Conservation (phyloP, 1,140 invertebrate species). For the Neodiprion virginianus region DNA sequence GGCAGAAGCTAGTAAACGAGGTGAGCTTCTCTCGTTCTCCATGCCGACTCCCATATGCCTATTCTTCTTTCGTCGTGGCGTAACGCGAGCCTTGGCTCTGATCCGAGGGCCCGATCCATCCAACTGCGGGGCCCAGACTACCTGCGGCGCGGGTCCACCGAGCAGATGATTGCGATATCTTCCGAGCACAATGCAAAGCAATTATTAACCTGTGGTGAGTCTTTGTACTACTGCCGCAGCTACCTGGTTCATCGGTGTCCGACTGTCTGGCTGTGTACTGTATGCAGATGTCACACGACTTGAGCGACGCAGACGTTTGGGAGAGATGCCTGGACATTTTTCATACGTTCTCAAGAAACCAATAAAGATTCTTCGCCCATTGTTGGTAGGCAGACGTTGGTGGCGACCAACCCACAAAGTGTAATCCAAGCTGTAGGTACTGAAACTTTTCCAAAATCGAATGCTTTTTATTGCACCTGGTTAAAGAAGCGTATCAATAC, state of each 20-base stretch:
- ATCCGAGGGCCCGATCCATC: not conserved
- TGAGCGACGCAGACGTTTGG: slow-evolving; percentile 4
- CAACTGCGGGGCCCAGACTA: slow-evolving; percentile 2
- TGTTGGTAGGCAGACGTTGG: not conserved
- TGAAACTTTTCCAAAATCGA: no score
- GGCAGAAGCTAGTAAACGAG: not conserved
- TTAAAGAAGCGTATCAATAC: no score
- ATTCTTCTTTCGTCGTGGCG: not conserved
- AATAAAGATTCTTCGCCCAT: not conserved
- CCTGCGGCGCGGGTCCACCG: slow-evolving; percentile 2
- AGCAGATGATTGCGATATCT: slow-evolving; percentile 5
- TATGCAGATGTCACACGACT: not conserved
- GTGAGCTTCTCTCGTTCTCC: not conserved
- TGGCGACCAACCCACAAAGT: not conserved
- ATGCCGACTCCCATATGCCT: not conserved
- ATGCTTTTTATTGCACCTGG: no score
- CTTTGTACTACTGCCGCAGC: slow-evolving; percentile 4
- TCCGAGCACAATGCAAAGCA: not conserved
- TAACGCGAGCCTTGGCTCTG: not conserved
- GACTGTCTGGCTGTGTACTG: not conserved
- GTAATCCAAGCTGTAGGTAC: no score
- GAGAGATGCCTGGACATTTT: slow-evolving; percentile 1
- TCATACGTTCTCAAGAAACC: not conserved
- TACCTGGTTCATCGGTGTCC: not conserved
- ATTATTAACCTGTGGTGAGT: slow-evolving; percentile 5